Evolutionary conservation across 2,888 invertebrate species (phyloP), one percentile per base, ranked within the genome.

Genomic region (Dioctria rufipes): DNA sequence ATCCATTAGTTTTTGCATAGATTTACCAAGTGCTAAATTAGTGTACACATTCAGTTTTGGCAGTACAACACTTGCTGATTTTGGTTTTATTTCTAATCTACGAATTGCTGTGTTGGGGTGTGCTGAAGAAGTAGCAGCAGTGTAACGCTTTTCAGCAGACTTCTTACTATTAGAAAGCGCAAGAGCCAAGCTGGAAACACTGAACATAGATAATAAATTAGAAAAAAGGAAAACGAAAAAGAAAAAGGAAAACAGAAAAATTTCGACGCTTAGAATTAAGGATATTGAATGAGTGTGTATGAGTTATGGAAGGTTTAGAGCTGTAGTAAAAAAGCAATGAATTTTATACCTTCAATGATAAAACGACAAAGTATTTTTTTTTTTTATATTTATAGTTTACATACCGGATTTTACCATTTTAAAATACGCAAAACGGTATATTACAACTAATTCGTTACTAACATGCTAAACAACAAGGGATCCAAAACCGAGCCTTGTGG

Each of bases 181-280:
- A 82, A 84, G 84, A 13, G 85, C 84, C 80, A 86, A 85, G 80
- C 85, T 85, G 83, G 86, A 86, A 83, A 85, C 83, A 81, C 83
- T 84, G 83, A 67, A 80, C 80, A 81, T 83, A 80, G 49, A 69
- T 71, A n/a, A 81, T 8, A 54, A 42, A 54, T 77, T 77, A 79
- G 54, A 73, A 39, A n/a, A 66, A 61, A 42, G 9, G 3, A 65
- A 63, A 73, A 66, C 40, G 54, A 80, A 75, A 61, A 73, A 51
- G 54, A 51, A 61, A 54, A 0, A 2, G 25, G 2, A 25, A 25
- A 25, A 25, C 25, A 25, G 25, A 25, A 25, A 25, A 25, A 25
- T 25, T 25, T 25, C 25, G 25, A 25, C 2, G 25, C 25, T 25
- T 25, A 25, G 25, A 25, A 25, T 25, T 25, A 25, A 25, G 25